Conservation (phyloP, 1,140 invertebrate species). For the Oppia nitens region DNA sequence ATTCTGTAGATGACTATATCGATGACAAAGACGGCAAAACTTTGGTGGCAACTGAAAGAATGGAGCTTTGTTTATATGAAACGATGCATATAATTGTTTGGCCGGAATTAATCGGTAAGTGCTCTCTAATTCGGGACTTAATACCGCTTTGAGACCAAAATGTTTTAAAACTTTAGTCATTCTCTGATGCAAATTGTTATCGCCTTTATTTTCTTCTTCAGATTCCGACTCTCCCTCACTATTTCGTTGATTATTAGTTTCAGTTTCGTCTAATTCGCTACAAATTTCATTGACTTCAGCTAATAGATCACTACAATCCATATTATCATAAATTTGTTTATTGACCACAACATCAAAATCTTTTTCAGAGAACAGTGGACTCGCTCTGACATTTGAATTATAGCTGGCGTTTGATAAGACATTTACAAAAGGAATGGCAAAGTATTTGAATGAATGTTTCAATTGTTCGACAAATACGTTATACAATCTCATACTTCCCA, state of each 20-base stretch:
- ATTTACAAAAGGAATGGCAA: slow-evolving; percentile 27
- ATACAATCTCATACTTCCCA: not conserved
- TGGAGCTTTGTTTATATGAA: not conserved
- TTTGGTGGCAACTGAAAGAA: slow-evolving; percentile 29
- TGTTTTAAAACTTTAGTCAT: not conserved
- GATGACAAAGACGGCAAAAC: slow-evolving; percentile 35
- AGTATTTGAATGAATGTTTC: slow-evolving; percentile 31
- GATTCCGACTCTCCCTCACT: not conserved
- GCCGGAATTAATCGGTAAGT: not conserved
- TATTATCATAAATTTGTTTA: not conserved
- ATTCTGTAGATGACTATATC: slow-evolving; percentile 35
- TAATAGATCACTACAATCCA: not conserved
- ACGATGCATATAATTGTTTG: not conserved
- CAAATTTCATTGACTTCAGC: not conserved
- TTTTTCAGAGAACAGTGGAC: slow-evolving; percentile 11
- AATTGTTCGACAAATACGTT: not conserved
- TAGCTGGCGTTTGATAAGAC: not conserved
- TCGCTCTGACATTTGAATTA: not conserved
- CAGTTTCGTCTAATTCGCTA: not conserved
- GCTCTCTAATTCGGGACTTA: not conserved
- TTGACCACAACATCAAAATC: slow-evolving; percentile 21
- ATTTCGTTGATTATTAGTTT: slow-evolving; percentile 12
- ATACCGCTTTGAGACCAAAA: not conserved
- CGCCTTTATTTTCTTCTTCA: not conserved
- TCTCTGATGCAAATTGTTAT: not conserved